phyloP scores from a whole-genome alignment of 2,797 vertebrate genomes.

The Luscinia luscinia region DNA sequence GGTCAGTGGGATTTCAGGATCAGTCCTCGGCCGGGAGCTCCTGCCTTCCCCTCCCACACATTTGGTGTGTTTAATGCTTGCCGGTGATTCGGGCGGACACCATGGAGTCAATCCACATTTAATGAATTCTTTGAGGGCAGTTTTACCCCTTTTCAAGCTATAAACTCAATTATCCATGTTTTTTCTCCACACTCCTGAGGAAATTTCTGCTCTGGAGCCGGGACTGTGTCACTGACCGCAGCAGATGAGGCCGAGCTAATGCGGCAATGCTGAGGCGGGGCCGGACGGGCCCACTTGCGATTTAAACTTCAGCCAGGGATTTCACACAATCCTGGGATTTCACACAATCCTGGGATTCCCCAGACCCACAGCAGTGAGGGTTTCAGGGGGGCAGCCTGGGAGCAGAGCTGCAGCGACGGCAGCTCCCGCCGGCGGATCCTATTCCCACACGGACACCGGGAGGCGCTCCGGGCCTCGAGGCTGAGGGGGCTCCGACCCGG shows the following conservation, averaged over 20 bases:
- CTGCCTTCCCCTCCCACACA: not conserved
- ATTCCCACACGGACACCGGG: not conserved
- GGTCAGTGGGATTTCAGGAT: not conserved
- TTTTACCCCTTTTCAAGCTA: not conserved
- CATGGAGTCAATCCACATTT: not conserved
- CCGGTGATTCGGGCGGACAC: not conserved
- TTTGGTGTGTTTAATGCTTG: fast-evolving
- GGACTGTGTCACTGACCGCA: not conserved
- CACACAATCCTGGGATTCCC: not conserved
- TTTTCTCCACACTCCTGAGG: not conserved
- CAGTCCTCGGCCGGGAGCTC: not conserved
- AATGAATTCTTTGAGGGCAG: not conserved
- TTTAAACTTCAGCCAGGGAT: not conserved
- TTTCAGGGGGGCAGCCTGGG: not conserved
- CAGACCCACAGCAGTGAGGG: fast-evolving
- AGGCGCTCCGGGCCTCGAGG: not conserved
- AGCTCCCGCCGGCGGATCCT: not conserved
- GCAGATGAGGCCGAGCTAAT: fast-evolving
- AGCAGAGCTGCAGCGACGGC: not conserved
- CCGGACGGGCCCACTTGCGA: not conserved
- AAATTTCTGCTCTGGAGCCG: fast-evolving
- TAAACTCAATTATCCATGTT: not conserved
- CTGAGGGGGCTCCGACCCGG: not conserved
- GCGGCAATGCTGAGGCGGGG: not conserved
- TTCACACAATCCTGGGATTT: not conserved